A percentile compares a stretch with the other conserved stretches of the same genome.
phyloP scores from a whole-genome alignment of 2,113 vertebrate species.

The Diphyllodes magnificus region DNA sequence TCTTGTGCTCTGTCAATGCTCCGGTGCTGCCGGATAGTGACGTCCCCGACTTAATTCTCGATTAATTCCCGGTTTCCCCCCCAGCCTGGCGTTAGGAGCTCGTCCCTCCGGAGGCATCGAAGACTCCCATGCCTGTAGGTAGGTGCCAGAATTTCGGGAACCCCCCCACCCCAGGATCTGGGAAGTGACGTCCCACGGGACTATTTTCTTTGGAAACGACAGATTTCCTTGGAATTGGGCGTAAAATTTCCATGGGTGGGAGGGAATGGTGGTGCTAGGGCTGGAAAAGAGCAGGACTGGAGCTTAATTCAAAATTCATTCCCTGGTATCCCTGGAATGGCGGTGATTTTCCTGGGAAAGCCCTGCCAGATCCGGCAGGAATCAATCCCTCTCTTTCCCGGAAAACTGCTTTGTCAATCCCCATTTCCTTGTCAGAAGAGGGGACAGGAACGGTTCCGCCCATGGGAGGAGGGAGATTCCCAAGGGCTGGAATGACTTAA shows the following conservation, averaged over 20 bases:
- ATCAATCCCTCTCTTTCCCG: not conserved
- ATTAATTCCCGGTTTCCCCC: not conserved
- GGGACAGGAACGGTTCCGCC: not conserved
- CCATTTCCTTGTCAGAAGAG: accelerated
- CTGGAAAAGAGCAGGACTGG: not conserved
- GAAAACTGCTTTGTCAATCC: not conserved
- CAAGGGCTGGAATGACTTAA: not conserved
- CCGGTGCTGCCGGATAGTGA: not conserved
- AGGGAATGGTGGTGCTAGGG: too few species aligned
- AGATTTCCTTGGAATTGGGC: not conserved
- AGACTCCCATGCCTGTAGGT: not conserved
- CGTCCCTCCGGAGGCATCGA: not conserved
- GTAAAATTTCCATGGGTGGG: not conserved
- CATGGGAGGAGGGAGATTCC: not conserved
- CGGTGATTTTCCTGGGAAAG: not conserved
- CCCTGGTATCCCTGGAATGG: not conserved
- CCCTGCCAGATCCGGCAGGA: not conserved
- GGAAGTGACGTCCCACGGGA: accelerated
- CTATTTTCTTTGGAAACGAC: not conserved
- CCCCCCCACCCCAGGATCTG: accelerated
- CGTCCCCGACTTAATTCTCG: not conserved
- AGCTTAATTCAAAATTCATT: not conserved
- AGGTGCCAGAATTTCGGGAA: not conserved
- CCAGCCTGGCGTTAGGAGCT: not conserved
- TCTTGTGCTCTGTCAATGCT: not conserved